Evolutionary conservation across 2,113 vertebrate species (phyloP).

Genomic region (Gallinago media): DNA sequence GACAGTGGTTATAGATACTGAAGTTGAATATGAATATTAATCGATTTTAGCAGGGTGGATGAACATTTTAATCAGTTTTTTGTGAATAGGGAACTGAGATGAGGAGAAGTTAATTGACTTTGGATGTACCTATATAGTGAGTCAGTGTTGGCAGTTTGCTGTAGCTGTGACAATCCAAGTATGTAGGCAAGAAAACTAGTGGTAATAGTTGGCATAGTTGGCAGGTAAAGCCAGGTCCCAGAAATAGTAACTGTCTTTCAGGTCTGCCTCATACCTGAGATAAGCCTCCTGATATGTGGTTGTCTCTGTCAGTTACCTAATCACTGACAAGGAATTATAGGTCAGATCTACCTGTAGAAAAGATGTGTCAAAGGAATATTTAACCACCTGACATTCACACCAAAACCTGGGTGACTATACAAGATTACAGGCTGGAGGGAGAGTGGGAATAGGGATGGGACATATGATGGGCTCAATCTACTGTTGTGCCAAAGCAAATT

Average conservation of each 20-base stretch:
- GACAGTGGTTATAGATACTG: neutral
- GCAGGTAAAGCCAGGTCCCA: neutral
- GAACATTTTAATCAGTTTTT: neutral
- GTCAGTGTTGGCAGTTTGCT: neutral
- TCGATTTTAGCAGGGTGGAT: neutral
- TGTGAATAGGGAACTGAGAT: neutral
- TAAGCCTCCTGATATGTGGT: neutral
- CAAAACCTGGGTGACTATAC: neutral
- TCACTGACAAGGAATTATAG: neutral
- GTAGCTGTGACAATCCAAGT: neutral
- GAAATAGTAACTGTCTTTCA: neutral
- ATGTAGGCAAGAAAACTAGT: neutral
- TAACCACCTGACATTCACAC: neutral
- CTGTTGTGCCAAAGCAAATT: neutral
- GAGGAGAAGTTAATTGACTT: neutral
- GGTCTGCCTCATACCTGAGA: neutral
- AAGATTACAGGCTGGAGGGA: neutral
- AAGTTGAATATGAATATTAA: neutral
- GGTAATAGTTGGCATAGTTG: neutral
- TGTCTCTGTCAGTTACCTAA: neutral
- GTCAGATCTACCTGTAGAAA: neutral
- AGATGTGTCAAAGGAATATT: neutral
- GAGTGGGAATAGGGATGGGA: neutral
- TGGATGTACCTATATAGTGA: neutral
- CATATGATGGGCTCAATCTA: neutral